Base-by-base conservation (phyloP, 2,888 invertebrate genomes). In the Drosophila setosimentum region DNA sequence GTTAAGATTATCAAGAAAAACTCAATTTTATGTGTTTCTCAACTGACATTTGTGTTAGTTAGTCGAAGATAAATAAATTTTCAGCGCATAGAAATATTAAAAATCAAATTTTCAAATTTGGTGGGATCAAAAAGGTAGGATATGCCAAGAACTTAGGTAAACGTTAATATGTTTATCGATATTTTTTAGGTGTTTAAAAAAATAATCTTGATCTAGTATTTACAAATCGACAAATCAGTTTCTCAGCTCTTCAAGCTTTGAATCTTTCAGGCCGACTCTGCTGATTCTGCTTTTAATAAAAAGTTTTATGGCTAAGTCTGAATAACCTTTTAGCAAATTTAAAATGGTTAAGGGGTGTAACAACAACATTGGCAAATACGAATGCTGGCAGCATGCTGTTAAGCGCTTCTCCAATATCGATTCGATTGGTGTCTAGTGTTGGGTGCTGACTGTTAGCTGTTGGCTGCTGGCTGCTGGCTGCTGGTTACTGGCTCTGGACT, bases 381-480 rank as follows among this genome's bases (percentile, higher is more conserved):
- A 78, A 71, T 73, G 73, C 78, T 81, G 81, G 73, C 78, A 78
- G 60, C 80, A 76, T 57, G 59, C 54, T 80, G 80, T 59, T 66
- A 72, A 77, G 45, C 72, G 59, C 77, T 57, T 77, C 77, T 77
- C 65, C 68, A 80, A 73, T 78, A 89, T 87, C 82, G 87, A 87
- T 82, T 76, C 76, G 48, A 51, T 67, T 55, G 71, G 60, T 40
- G 62, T 55, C 61, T 75, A 65, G 62, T 32, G 59, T n/a, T 76
- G 59, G 40, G 8, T 45, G 57, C 45, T 58, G 45, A 40, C n/a
- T 27, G 54, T n/a, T 68, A 50, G 29, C 10, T 48, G 60, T 37
- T 42, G 49, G 29, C 18, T 32, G 40, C 45, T 45, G 37, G 35
- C 10, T 27, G 57, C 13, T 66, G 53, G 27, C 8, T 45, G 59